These are phyloP conservation scores for Dipus sagitta DNA, from an alignment of 2,797 vertebrate genomes.

Conservation along the genomic window DNA sequence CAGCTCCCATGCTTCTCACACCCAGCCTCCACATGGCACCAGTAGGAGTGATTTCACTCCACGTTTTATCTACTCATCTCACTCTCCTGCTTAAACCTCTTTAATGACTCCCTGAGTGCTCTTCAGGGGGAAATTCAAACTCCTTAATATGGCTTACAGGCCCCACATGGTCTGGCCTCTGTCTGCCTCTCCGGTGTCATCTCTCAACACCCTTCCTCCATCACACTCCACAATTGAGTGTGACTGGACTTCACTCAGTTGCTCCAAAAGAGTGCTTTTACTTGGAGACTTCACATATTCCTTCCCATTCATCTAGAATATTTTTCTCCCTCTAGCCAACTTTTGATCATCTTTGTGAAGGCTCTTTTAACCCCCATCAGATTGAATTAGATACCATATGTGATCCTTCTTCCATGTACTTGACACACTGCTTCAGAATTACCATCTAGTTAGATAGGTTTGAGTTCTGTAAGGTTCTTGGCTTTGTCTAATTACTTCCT, in stretches of 20 bases:
- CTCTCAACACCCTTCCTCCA: constrained; percentile 13
- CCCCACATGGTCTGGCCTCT: background rate
- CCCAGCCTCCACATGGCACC: background rate
- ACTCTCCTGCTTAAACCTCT: constrained; percentile 42
- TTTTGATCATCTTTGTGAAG: background rate
- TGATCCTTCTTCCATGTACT: background rate
- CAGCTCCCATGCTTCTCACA: background rate
- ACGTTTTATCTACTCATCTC: constrained; percentile 44
- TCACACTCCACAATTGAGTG: background rate
- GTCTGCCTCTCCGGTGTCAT: background rate
- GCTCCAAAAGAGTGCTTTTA: background rate
- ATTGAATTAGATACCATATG: background rate
- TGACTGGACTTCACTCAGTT: background rate
- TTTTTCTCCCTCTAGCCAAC: background rate
- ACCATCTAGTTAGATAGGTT: background rate
- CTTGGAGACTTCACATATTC: background rate
- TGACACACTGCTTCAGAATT: background rate
- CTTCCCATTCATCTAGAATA: background rate
- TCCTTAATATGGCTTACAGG: background rate
- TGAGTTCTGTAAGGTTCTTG: background rate
- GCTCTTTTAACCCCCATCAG: background rate
- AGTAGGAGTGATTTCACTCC: background rate
- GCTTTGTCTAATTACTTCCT: background rate
- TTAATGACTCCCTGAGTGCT: constrained; percentile 27
- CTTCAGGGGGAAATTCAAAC: constrained; percentile 9